A percentile compares a stretch with the other conserved stretches of the same genome.
phyloP scores from a whole-genome alignment of 37 sponge, comb jelly and placozoan species.

The Haliclona indistincta region DNA sequence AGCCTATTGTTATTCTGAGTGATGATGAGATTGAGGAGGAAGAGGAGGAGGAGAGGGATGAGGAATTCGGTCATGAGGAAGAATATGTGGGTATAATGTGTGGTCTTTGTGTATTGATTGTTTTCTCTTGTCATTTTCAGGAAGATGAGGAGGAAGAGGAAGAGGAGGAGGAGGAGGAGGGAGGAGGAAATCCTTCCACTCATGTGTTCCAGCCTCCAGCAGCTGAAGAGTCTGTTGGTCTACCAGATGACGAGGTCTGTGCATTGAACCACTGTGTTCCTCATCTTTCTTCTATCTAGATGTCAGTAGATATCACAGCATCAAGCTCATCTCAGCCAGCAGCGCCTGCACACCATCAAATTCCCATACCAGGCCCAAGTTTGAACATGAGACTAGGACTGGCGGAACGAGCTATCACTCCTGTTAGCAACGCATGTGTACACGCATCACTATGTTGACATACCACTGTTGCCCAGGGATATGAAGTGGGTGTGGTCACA shows the following conservation, averaged over 20 bases:
- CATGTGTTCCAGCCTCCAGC: background rate
- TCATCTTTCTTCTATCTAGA: background rate
- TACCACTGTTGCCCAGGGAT: background rate
- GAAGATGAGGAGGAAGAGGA: background rate
- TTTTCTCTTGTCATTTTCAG: background rate
- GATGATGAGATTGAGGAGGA: conserved; percentile 13
- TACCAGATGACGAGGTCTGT: conserved; percentile 54
- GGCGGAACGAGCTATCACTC: background rate
- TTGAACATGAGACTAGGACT: conserved; percentile 4
- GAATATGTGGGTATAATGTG: too few relatives aligned
- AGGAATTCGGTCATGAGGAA: conserved; percentile 1
- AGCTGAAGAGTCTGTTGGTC: conserved; percentile 2
- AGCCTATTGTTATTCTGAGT: background rate
- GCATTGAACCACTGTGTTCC: background rate
- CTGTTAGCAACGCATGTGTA: background rate
- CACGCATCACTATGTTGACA: background rate
- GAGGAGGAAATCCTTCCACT: background rate
- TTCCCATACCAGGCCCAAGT: conserved; percentile 15
- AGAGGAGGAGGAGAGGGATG: background rate
- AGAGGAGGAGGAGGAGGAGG: background rate
- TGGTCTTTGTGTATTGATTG: too few relatives aligned
- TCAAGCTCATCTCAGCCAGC: background rate
- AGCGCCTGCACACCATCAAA: background rate
- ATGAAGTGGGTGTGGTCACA: background rate
- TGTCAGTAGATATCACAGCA: conserved; percentile 15